phyloP scores from a whole-genome alignment of 1,140 invertebrate genomes.

The Drosophila ananassae region DNA sequence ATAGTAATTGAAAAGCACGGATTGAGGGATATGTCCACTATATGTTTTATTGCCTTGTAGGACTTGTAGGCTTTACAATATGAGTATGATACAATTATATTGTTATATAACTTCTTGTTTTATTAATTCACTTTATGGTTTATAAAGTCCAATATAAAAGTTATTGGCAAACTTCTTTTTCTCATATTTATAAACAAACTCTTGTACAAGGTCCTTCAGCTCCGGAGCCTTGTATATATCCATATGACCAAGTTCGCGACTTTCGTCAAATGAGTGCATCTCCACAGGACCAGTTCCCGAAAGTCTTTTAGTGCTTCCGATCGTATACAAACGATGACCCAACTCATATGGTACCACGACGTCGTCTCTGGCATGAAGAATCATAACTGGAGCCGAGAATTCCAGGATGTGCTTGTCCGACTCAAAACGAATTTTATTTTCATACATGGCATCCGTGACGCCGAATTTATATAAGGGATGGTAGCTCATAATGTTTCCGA shows the following conservation, averaged over 20 bases:
- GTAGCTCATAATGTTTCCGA: background rate
- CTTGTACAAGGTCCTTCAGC: background rate
- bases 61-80: too few species aligned
- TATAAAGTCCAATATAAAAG: too few species aligned
- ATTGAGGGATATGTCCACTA: too few species aligned
- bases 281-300: background rate
- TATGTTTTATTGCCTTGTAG: too few species aligned
- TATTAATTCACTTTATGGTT: too few species aligned
- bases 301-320: background rate
- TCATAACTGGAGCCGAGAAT: background rate
- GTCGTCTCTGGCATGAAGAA: background rate
- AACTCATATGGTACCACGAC: background rate
- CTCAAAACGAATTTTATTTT: background rate
- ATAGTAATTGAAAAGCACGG: too few species aligned
- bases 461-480: background rate
- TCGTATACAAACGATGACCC: background rate
- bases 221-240: background rate
- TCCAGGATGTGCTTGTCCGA: background rate
- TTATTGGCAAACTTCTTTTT: background rate
- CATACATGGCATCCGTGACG: background rate
- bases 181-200: background rate
- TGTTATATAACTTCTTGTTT: too few species aligned
- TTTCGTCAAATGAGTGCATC: background rate
- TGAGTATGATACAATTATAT: too few species aligned
- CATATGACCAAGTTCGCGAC: background rate